Conservation (phyloP, 2,113 vertebrate genomes). For the Aviceda subcristata region DNA sequence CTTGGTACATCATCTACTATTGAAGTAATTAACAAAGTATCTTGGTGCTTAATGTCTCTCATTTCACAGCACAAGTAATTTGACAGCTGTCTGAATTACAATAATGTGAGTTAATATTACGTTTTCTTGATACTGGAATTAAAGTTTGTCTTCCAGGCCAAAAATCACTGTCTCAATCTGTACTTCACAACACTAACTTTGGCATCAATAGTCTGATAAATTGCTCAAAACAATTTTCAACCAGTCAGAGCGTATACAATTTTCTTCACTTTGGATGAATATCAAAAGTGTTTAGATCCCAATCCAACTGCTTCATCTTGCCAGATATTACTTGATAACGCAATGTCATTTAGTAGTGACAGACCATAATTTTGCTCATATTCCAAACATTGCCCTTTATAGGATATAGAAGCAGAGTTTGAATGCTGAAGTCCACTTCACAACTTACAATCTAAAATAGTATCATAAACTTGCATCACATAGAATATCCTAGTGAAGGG, state of each 20-base stretch:
- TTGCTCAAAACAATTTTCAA: slow-evolving; percentile 61
- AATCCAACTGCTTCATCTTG: slow-evolving; percentile 18
- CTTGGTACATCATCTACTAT: not conserved
- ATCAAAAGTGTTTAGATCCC: slow-evolving; percentile 45
- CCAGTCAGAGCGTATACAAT: slow-evolving; percentile 48
- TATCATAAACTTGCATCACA: not conserved
- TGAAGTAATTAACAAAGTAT: slow-evolving; percentile 18
- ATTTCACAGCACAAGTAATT: slow-evolving; percentile 30
- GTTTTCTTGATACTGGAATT: slow-evolving; percentile 49
- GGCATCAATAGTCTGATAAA: slow-evolving; percentile 46
- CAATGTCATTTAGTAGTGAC: slow-evolving; percentile 50
- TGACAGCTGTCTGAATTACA: slow-evolving; percentile 54
- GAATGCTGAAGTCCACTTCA: not conserved
- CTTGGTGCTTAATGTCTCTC: not conserved
- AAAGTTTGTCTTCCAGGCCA: slow-evolving; percentile 39
- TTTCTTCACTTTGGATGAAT: slow-evolving; percentile 67
- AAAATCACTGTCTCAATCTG: slow-evolving; percentile 44
- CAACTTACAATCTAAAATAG: not conserved
- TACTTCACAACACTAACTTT: slow-evolving; percentile 22
- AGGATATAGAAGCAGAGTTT: slow-evolving; percentile 7
- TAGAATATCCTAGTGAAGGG: not conserved
- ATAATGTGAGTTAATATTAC: slow-evolving; percentile 8
- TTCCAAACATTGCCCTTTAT: slow-evolving; percentile 54
- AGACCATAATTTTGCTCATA: slow-evolving; percentile 62
- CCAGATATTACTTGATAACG: slow-evolving; percentile 57